Percentiles rank a stretch among this genome's conserved stretches.
phyloP scores from a whole-genome alignment of 2,888 invertebrate species.

The Eucera pruinosa region DNA sequence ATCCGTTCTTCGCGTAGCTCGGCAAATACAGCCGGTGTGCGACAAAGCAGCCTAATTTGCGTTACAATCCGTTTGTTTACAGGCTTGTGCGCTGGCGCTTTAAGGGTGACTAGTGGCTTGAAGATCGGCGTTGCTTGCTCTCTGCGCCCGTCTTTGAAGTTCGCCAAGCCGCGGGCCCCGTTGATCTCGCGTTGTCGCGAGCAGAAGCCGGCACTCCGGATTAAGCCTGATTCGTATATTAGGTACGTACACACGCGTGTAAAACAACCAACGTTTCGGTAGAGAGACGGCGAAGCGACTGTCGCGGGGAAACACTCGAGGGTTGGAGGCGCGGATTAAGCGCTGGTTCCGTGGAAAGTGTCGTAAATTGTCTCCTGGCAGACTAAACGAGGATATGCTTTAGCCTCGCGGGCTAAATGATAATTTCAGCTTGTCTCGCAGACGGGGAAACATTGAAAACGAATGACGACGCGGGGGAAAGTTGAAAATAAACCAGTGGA shows the following conservation, averaged over 20 bases:
- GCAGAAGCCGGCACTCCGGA: constrained; percentile 12
- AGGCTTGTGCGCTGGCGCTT: background rate
- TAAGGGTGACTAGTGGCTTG: background rate
- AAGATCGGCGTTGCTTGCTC: background rate
- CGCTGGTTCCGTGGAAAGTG: constrained; percentile 62
- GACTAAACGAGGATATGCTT: constrained; percentile 69
- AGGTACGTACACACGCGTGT: constrained; percentile 30
- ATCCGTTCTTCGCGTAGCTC: constrained; percentile 18
- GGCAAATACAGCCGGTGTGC: constrained; percentile 24
- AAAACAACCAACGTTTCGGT: constrained; percentile 13
- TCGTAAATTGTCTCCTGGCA: constrained; percentile 75
- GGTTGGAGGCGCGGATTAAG: constrained; percentile 71
- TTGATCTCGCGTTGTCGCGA: constrained; percentile 37
- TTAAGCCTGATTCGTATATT: constrained; percentile 48
- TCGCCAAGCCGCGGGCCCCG: background rate
- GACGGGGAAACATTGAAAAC: constrained; percentile 26
- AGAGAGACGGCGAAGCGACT: constrained; percentile 43
- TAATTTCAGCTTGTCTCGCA: constrained; percentile 65
- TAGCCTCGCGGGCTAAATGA: constrained; percentile 61
- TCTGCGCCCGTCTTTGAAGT: constrained; percentile 41
- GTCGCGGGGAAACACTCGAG: constrained; percentile 54
- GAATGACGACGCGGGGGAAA: constrained; percentile 23
- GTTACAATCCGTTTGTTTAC: constrained; percentile 44
- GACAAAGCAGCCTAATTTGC: constrained; percentile 37
- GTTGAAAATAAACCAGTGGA: constrained; percentile 24